These are phyloP conservation scores for Coryphaenoides rupestris DNA, from an alignment of 2,113 vertebrate species.

Conservation along the genomic window DNA sequence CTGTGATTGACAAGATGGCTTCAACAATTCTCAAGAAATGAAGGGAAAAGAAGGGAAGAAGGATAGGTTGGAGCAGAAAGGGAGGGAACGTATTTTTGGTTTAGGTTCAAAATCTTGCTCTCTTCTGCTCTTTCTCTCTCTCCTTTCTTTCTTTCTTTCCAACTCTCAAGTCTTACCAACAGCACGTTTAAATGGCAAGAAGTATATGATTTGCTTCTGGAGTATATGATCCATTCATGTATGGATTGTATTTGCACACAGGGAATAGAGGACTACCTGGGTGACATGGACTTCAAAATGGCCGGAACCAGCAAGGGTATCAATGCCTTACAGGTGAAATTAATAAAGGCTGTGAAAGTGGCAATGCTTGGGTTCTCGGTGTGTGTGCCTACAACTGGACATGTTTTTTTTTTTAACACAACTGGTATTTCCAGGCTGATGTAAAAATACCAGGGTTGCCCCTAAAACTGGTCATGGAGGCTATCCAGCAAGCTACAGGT, in stretches of 20 bases:
- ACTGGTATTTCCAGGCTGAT: constrained; percentile 83
- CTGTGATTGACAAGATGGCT: no score
- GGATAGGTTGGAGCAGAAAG: no score
- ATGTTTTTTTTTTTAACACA: no score
- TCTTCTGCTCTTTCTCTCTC: no score
- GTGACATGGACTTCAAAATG: constrained; percentile 99
- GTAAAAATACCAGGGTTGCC: constrained; percentile 94
- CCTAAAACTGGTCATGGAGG: constrained; percentile 94
- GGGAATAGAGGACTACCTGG: constrained; percentile 98
- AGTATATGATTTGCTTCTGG: no score
- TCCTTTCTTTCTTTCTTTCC: no score
- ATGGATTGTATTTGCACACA: constrained; percentile 53
- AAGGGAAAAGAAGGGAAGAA: no score
- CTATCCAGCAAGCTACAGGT: constrained; percentile 95
- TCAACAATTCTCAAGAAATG: no score
- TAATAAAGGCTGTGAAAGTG: constrained; percentile 13
- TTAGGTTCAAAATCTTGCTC: no score
- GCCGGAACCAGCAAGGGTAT: constrained; percentile 93
- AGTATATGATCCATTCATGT: not conserved
- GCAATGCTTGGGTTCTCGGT: not conserved
- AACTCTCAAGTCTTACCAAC: no score
- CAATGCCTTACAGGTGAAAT: constrained; percentile 89
- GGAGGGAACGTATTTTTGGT: no score
- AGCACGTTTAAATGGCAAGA: not conserved
- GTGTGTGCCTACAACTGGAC: not conserved